Conservation (phyloP, 2,888 invertebrate genomes). For the Ctena decussata region DNA sequence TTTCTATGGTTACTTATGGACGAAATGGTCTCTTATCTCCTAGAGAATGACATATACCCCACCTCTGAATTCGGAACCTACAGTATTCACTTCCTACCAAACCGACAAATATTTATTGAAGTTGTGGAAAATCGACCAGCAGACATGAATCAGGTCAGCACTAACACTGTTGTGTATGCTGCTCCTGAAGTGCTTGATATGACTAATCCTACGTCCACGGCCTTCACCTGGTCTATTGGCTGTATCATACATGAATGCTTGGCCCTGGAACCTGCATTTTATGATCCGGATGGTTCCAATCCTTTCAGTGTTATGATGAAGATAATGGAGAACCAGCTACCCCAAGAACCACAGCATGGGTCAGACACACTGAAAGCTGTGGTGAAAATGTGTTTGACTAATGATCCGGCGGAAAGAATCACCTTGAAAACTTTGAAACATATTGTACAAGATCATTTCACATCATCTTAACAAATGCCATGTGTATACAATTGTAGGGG, state of each 20-base stretch:
- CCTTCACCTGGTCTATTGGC: conserved; percentile 74
- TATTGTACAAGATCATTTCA: not conserved
- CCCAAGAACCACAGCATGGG: conserved; percentile 41
- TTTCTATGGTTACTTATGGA: conserved; percentile 65
- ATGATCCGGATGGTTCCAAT: conserved; percentile 65
- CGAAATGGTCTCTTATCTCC: conserved; percentile 39
- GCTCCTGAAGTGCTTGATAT: conserved; percentile 71
- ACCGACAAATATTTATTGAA: conserved; percentile 55
- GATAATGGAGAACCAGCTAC: conserved; percentile 64
- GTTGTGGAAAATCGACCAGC: not conserved
- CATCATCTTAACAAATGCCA: not conserved
- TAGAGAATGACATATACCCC: conserved; percentile 21
- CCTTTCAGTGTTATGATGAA: conserved; percentile 69
- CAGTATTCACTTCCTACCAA: conserved; percentile 40
- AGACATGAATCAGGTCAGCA: conserved; percentile 19
- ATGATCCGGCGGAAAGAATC: conserved; percentile 47
- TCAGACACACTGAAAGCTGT: conserved; percentile 50
- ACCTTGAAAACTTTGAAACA: conserved; percentile 35
- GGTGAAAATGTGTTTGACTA: conserved; percentile 57
- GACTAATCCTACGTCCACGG: conserved; percentile 58
- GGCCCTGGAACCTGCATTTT: conserved; percentile 73
- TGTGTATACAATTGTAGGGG: too few species aligned
- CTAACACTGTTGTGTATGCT: conserved; percentile 65
- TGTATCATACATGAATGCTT: conserved; percentile 75
- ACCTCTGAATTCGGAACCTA: conserved; percentile 46